phyloP scores from a whole-genome alignment of 2,797 vertebrate genomes.

The Florisuga fusca region DNA sequence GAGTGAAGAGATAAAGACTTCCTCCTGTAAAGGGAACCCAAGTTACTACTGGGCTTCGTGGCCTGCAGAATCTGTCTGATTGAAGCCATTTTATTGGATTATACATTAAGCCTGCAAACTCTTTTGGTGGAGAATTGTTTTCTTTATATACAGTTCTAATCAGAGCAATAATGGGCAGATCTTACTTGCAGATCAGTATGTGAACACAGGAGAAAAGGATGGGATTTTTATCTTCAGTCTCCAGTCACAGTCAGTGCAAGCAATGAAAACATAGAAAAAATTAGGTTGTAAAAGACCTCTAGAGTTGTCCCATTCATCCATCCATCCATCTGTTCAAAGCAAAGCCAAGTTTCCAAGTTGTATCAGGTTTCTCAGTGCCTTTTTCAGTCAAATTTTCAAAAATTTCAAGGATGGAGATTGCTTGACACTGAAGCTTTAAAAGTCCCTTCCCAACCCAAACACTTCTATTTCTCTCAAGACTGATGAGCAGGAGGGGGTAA shows the following conservation, averaged over 20 bases:
- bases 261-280: background rate
- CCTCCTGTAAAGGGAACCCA: background rate
- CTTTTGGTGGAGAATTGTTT: background rate
- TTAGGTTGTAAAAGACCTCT: background rate
- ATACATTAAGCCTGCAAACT: background rate
- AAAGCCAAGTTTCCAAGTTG: background rate
- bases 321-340: background rate
- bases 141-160: background rate
- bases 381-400: background rate
- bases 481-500: background rate
- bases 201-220: background rate
- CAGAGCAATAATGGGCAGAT: background rate
- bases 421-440: background rate
- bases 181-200: background rate
- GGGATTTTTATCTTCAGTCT: background rate
- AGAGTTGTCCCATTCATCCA: background rate
- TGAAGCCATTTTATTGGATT: background rate
- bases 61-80: background rate
- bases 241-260: background rate
- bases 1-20: background rate
- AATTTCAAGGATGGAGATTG: background rate
- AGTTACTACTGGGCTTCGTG: background rate
- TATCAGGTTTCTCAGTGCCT: background rate
- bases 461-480: background rate
- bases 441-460: background rate